Evolutionary conservation across 2,113 vertebrate genomes (phyloP), one percentile per base, ranked within the genome.

Genomic region (Hemichromis elongatus): DNA sequence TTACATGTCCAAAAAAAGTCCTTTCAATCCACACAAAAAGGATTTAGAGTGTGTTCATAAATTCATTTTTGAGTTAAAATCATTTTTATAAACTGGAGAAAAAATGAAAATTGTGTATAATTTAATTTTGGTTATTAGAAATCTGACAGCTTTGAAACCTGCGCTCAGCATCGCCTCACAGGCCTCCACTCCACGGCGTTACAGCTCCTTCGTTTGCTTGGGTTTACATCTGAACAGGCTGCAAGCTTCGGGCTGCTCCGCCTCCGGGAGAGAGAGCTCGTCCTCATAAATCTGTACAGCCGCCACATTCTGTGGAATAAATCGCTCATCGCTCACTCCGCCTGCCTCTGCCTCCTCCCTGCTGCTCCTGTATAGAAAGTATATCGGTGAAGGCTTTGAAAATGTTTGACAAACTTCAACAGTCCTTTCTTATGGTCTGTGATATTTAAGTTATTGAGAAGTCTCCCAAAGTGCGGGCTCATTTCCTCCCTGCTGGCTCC

Each of bases 401-500:
- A 73, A 9, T 19, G 24, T 79, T 77, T 68, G 63, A 61, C 47
- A 63, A 73, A 77, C 80, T 82, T 56, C 13, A 14, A 19, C 40
- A 21, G 16, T 37, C 5, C 47, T 18, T 40, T 63, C 19, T 13
- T 42, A 70, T 78, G 56, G 3, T 50, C 80, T 28, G 35, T 42
- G 80, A 9, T 77, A 70, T 78, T 56, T 35, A 86, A 86, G 6
- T 68, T 19, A 56, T 47, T 2, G 30, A 37, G 8, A 30, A 50
- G 8, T 53, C 79, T 53, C 61, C 53, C 35, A 24, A 61, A 82
- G 84, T 26, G 73, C 55, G 5, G 55, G 3, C 63, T 80, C 77
- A 45, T 88, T 83, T 68, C 86, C 66, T 70, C 80, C 89, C 77
- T 8, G 80, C 89, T 52, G 79, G 42, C 59, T 87, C 6, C 28